Evolutionary conservation across 2,797 vertebrate genomes (phyloP), one percentile per base, ranked within the genome.

Genomic region (Yasuhikotakia modesta): DNA sequence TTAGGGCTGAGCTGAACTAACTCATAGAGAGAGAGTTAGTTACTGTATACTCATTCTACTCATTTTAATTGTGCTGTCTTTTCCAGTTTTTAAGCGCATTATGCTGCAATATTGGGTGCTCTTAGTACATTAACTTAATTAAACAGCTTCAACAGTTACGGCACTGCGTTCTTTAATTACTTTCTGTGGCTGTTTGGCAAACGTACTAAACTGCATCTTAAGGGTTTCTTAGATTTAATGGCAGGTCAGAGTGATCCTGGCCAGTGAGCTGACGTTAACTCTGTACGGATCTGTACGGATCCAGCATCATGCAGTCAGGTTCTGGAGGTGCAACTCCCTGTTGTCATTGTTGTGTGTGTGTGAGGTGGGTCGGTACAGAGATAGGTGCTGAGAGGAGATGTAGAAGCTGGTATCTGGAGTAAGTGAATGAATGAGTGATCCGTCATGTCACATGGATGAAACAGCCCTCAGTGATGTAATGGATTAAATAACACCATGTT

Each of bases 381-480:
- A 39, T 53, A 48, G 2, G 21, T 79, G 70, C 35, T 79, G 55
- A 74, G 60, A 73, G 46, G 55, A 14, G 39, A 78, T 60, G 50
- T 72, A 53, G 39, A 65, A 27, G 69, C 17, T 4, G 11, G 55
- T 24, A 13, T 24, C 21, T 12, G 22, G 24, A 48, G 61, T 32
- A 39, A 57, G 48, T 52, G 30, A 72, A 52, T 45, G 53, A 77
- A 30, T 60, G 67, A 11, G 8, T 43, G 39, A 10, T 43, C 39
- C 11, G 10, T 43, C 10, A 43, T 43, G 39, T 43, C 39, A 43
- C 39, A 43, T 10, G 8, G 0, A 8, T 11, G 7, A 11, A 43
- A 43, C 39, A 43, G 39, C 39, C 8, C 39, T 11, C 39, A 45
- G 65, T 12, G 16, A 45, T 48, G 48, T 69, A 21, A 69, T 53